Evolutionary conservation across 2,888 invertebrate genomes (phyloP), one percentile per base, ranked within the genome.

Genomic region (Blera fallax): DNA sequence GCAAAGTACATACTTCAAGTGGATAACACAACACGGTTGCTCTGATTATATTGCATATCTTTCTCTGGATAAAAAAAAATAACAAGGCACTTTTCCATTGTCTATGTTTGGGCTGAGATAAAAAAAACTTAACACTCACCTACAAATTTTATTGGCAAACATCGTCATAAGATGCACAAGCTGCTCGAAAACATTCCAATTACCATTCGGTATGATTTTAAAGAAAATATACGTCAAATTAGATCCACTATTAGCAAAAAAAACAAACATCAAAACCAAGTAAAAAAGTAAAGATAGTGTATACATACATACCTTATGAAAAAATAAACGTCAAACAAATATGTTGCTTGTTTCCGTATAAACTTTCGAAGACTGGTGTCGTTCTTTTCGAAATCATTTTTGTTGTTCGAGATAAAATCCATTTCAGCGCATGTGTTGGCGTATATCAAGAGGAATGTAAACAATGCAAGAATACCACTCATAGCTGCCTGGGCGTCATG

Each of bases 391-490:
- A 45, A 52, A 18, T 6, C 58, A 21, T 67, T 65, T 16, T 62
- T 74, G 67, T 89, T 89, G 37, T 88, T 89, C 5, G 90, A 94
- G 90, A 95, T 93, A 91, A 95, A 95, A 89, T 94, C 94, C 18
- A 94, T 94, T 14, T 95, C 93, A 34, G 95, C 93, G 48, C 94
- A 93, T 0, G 94, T 93, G 88, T 95, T 94, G 5, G 94, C 93
- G 76, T 94, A 93, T 85, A 95, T 94, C 7, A 95, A 93, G 94
- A 95, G 95, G 54, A 95, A 92, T 83, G 95, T 94, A 52, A 95
- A 94, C 3, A 94, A 89, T 14, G 95, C 93, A 29, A 87, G 87
- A 16, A 88, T 45, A 10, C 87, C 85, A 14, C 81, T 73, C 50
- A 87, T 77, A 7, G 87, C 87, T 2, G 87, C 87, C 2, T 87